Conservation (phyloP, 2,113 vertebrate species). For the Henicopernis longicauda region DNA sequence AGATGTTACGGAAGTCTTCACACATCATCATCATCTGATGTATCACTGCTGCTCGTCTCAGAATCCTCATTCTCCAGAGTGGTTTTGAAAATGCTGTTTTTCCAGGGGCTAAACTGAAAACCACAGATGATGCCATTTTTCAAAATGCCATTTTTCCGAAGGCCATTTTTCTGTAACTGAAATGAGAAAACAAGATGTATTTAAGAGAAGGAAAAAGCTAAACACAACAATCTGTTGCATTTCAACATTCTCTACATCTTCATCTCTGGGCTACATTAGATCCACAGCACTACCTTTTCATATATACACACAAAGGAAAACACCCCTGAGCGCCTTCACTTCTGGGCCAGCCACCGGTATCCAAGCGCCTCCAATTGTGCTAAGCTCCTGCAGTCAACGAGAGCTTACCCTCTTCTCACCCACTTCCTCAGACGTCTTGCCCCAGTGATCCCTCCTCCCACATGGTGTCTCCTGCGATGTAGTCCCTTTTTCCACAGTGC, state of each 20-base stretch:
- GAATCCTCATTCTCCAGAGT: conserved; percentile 75
- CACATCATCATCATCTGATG: conserved; percentile 80
- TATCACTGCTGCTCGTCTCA: conserved; percentile 83
- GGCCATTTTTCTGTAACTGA: conserved; percentile 80
- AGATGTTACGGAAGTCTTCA: conserved; percentile 62
- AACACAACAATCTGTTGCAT: neutral
- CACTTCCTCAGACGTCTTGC: neutral
- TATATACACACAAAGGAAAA: neutral
- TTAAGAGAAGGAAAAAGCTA: neutral
- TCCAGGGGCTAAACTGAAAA: conserved; percentile 76
- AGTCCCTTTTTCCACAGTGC: neutral
- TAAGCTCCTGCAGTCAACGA: neutral
- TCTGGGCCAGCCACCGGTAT: neutral
- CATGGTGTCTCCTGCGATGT: neutral
- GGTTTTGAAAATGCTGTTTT: conserved; percentile 74
- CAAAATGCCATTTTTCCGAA: conserved; percentile 77
- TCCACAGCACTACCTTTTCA: neutral
- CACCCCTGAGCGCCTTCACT: neutral
- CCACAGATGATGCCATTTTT: conserved; percentile 75
- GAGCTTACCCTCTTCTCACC: neutral
- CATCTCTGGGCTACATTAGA: neutral
- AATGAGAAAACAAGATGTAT: neutral
- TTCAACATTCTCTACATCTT: neutral
- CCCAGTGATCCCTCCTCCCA: neutral
- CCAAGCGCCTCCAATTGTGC: neutral